Conservation (phyloP, 2,888 invertebrate species). For the Acanthosoma haemorrhoidale region DNA sequence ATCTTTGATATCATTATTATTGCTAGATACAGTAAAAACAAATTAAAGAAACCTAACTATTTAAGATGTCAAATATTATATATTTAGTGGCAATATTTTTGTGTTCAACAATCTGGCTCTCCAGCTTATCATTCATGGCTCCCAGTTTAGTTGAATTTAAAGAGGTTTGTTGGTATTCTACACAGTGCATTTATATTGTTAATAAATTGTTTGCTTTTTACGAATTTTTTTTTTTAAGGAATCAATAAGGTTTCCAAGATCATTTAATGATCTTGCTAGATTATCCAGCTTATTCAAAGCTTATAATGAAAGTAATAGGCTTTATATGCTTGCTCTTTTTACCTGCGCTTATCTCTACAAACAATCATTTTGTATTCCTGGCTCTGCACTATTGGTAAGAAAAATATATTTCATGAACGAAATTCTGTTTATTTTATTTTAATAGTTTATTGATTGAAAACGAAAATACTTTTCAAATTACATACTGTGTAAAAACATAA, state of each 20-base stretch:
- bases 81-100: background rate
- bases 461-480: no score
- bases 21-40: no score
- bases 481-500: no score
- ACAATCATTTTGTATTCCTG: slow-evolving; percentile 59
- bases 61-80: background rate
- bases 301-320: slow-evolving; percentile 49
- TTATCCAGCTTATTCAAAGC: slow-evolving; percentile 4
- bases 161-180: background rate
- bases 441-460: no score
- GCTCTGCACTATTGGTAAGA: slow-evolving; percentile 54
- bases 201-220: background rate
- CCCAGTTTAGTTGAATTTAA: background rate
- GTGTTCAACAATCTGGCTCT: background rate
- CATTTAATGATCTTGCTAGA: slow-evolving; percentile 8
- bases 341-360: slow-evolving; percentile 55
- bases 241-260: slow-evolving; percentile 13
- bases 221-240: background rate
- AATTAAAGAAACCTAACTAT: background rate
- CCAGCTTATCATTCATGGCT: background rate
- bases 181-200: no score
- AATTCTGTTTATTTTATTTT: no score
- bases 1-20: no score
- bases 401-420: no score
- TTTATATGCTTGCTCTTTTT: slow-evolving; percentile 52